These are phyloP conservation scores for Nasonia longicornis DNA, from an alignment of 1,140 invertebrate species.

Conservation along the genomic window DNA sequence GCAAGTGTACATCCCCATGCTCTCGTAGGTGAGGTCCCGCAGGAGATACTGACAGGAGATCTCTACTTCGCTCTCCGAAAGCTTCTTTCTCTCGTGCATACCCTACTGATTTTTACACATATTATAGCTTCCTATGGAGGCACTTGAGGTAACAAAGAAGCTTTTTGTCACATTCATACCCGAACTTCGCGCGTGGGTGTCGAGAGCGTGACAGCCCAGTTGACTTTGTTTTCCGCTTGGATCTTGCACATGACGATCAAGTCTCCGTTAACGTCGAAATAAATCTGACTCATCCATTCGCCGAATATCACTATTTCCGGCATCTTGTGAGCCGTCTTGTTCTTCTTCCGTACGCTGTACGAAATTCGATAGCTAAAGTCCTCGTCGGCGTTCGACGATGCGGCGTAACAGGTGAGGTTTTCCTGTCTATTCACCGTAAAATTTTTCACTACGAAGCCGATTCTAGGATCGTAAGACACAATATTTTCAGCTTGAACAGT, in stretches of 20 bases:
- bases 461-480: not conserved
- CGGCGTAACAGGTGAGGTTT: not conserved
- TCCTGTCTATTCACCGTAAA: not conserved
- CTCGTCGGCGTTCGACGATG: not conserved
- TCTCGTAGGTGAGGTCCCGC: not conserved
- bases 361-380: not conserved
- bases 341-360: not conserved
- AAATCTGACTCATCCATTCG: not conserved
- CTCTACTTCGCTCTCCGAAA: not conserved
- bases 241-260: conserved; percentile 1
- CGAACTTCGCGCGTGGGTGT: not conserved
- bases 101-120: not conserved
- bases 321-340: not conserved
- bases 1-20: not conserved
- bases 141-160: too few relatives aligned
- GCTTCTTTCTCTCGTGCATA: not conserved
- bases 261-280: not conserved
- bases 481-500: not conserved
- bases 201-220: not conserved
- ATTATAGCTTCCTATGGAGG: not conserved
- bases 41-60: not conserved
- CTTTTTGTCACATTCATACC: not conserved
- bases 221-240: not conserved
- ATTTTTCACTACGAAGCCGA: not conserved
- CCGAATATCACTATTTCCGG: not conserved